phyloP scores from a whole-genome alignment of 2,888 invertebrate genomes.

The Drosophila ezoana region DNA sequence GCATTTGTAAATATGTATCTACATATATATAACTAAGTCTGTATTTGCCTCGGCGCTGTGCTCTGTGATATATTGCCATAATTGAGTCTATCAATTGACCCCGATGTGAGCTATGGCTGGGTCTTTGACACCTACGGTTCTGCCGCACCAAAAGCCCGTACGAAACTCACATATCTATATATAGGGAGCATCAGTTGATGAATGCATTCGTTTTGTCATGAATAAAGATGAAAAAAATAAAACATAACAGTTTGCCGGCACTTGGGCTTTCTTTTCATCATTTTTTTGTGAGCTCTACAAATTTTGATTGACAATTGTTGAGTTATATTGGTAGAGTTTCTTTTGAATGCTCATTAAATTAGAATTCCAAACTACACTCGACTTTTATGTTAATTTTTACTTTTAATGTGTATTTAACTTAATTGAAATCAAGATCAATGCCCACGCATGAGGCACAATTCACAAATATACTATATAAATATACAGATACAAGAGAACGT shows the following conservation, averaged over 20 bases:
- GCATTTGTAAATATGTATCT: conserved; percentile 16
- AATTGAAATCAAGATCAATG: conserved; percentile 58
- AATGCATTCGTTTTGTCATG: conserved; percentile 43
- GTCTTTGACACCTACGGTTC: conserved; percentile 73
- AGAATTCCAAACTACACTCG: background rate
- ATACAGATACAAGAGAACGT: background rate
- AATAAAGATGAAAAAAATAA: background rate
- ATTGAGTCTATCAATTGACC: conserved; percentile 81
- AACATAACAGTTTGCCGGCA: conserved; percentile 32
- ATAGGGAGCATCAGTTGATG: conserved; percentile 47
- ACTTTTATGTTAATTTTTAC: background rate
- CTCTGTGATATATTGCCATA: conserved; percentile 69
- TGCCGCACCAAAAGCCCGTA: conserved; percentile 19
- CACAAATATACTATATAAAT: background rate
- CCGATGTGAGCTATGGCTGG: conserved; percentile 69
- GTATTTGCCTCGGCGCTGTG: conserved; percentile 23
- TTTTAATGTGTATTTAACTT: conserved; percentile 32
- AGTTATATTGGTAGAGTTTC: conserved; percentile 29
- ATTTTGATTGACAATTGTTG: conserved; percentile 16
- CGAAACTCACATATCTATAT: conserved; percentile 41
- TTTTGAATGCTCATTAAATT: conserved; percentile 21
- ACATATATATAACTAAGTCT: background rate
- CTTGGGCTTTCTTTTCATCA: conserved; percentile 16
- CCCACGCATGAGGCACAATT: conserved; percentile 14
- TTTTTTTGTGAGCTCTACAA: conserved; percentile 21